These are phyloP conservation scores for Listrodromus nycthemerus DNA, from an alignment of 2,888 invertebrate genomes.

Conservation along the genomic window DNA sequence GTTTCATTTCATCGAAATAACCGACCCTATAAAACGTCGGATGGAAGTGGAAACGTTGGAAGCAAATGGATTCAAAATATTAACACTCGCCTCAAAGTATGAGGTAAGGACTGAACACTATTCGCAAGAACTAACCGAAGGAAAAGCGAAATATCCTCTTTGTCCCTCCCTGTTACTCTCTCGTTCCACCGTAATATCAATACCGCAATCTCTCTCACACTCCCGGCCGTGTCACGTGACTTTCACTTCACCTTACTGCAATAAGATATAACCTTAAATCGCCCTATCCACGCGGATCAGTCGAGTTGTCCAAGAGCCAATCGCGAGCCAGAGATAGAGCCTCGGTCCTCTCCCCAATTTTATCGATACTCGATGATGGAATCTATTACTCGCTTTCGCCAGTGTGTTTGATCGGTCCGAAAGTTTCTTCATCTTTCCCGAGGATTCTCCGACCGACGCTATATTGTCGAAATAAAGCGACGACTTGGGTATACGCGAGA, in stretches of 20 bases:
- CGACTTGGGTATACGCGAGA: conserved; percentile 1
- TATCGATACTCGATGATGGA: conserved; percentile 15
- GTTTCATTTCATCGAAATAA: too few species aligned
- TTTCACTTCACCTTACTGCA: too few species aligned
- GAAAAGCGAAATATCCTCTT: too few species aligned
- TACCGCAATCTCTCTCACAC: not conserved
- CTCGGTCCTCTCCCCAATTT: not conserved
- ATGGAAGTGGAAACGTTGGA: too few species aligned
- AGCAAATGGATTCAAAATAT: too few species aligned
- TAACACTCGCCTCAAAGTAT: too few species aligned
- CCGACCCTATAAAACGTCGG: too few species aligned
- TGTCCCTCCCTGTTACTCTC: too few species aligned
- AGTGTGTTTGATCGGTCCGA: conserved; percentile 2
- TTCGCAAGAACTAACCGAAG: too few species aligned
- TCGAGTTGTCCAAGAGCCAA: not conserved
- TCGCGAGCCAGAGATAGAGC: not conserved
- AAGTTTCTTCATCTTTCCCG: conserved; percentile 33
- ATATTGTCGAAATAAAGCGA: conserved; percentile 45
- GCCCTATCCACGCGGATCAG: not conserved
- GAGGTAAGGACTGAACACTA: too few species aligned
- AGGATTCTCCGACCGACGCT: conserved; percentile 35
- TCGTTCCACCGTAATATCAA: too few species aligned
- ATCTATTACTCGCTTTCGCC: not conserved
- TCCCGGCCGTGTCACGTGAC: not conserved
- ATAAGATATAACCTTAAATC: too few species aligned